phyloP scores from a whole-genome alignment of 1,140 invertebrate genomes.

The Pogonomyrmex barbatus region DNA sequence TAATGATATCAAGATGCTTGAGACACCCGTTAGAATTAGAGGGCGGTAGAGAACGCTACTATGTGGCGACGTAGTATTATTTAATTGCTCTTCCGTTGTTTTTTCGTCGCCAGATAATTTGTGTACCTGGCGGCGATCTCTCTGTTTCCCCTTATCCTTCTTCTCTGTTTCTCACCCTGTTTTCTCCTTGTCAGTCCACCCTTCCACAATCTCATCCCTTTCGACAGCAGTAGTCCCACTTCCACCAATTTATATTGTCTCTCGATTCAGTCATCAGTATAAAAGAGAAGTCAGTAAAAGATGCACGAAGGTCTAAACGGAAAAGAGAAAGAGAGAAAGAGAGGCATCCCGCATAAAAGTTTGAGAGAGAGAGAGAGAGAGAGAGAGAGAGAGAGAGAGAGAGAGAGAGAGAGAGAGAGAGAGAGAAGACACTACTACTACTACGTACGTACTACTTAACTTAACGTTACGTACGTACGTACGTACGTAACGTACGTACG shows the following conservation, averaged over 20 bases:
- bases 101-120: conserved; percentile 85
- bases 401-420: conserved; percentile 21
- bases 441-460: no score
- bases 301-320: conserved; percentile 1
- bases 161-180: conserved; percentile 21
- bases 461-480: no score
- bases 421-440: no score
- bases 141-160: conserved; percentile 57
- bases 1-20: conserved; percentile 17
- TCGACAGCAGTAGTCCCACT: conserved; percentile 29
- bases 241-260: conserved; percentile 70
- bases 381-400: no score
- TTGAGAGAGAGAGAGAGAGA: conserved; percentile 10
- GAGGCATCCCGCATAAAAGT: conserved; percentile 14
- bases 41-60: conserved; percentile 71
- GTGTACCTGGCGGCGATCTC: conserved; percentile 80
- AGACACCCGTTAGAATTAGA: conserved; percentile 74
- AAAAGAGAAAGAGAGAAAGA: conserved; percentile 35
- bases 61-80: conserved; percentile 82
- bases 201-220: conserved; percentile 27
- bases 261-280: conserved; percentile 68
- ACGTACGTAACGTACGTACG: no score
- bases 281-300: conserved; percentile 45
- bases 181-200: conserved; percentile 40
- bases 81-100: conserved; percentile 85